Conservation (phyloP, 2,113 vertebrate genomes). For the Riparia riparia region DNA sequence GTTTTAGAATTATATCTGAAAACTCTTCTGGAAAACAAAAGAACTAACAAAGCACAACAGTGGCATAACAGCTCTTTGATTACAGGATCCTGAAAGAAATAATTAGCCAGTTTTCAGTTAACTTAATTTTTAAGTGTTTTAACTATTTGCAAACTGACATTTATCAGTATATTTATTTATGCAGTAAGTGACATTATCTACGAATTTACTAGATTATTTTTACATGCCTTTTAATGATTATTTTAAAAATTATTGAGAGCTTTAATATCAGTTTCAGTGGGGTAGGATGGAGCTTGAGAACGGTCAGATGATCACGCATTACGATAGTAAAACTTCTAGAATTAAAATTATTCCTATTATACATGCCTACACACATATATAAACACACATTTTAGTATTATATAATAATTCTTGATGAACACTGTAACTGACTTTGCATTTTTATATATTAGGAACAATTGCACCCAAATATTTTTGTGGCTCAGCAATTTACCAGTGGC, state of each 20-base stretch:
- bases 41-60: not conserved
- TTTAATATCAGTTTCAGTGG: not conserved
- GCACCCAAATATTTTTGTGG: not conserved
- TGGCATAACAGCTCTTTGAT: not conserved
- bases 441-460: not conserved
- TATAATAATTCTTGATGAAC: not conserved
- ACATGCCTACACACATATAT: not conserved
- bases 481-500: not conserved
- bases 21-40: constrained; percentile 4
- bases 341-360: not conserved
- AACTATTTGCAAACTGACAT: constrained; percentile 11
- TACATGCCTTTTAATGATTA: not conserved
- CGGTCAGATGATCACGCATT: not conserved
- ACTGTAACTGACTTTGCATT: not conserved
- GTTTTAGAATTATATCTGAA: constrained; percentile 4
- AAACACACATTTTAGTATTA: not conserved
- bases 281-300: not conserved
- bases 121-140: not conserved
- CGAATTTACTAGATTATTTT: not conserved
- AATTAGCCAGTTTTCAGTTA: not conserved
- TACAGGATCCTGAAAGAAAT: not conserved
- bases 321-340: not conserved
- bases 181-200: not conserved
- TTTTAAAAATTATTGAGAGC: not conserved
- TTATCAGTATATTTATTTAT: not conserved